Evolutionary conservation across 2,113 vertebrate genomes (phyloP).

Genomic region (Myotis brandtii): DNA sequence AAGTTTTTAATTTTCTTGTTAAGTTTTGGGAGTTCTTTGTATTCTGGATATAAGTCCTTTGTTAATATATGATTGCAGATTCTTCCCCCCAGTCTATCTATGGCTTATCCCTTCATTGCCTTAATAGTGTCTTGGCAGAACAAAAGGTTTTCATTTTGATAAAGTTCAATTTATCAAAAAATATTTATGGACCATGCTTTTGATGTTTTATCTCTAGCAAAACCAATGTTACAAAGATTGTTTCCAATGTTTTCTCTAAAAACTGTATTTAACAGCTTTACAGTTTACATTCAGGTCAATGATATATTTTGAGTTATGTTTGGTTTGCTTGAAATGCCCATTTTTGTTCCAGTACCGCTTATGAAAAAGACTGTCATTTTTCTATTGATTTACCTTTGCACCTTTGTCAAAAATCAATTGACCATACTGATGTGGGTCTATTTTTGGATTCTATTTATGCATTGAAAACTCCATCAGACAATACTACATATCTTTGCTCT

Average conservation of each 20-base stretch:
- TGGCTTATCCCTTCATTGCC: not conserved
- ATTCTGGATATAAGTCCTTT: not conserved
- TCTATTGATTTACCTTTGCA: not conserved
- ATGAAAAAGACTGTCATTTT: not conserved
- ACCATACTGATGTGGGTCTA: not conserved
- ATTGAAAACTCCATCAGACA: not conserved
- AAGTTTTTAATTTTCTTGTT: not conserved
- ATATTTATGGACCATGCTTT: not conserved
- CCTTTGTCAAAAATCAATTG: not conserved
- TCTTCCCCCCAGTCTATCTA: not conserved
- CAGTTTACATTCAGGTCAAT: not conserved
- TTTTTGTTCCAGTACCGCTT: not conserved
- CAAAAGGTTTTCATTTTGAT: not conserved
- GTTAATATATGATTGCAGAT: not conserved
- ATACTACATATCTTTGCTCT: not conserved
- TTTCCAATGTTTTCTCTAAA: not conserved
- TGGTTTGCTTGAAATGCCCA: not conserved
- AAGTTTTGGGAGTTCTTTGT: not conserved
- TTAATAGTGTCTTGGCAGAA: not conserved
- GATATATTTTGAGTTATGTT: not conserved
- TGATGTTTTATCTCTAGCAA: conserved; percentile 11
- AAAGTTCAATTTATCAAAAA: not conserved
- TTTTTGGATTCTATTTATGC: not conserved
- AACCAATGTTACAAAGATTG: not conserved
- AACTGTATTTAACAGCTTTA: not conserved